Conservation (phyloP, 2,797 vertebrate species). For the Enoplosus armatus region DNA sequence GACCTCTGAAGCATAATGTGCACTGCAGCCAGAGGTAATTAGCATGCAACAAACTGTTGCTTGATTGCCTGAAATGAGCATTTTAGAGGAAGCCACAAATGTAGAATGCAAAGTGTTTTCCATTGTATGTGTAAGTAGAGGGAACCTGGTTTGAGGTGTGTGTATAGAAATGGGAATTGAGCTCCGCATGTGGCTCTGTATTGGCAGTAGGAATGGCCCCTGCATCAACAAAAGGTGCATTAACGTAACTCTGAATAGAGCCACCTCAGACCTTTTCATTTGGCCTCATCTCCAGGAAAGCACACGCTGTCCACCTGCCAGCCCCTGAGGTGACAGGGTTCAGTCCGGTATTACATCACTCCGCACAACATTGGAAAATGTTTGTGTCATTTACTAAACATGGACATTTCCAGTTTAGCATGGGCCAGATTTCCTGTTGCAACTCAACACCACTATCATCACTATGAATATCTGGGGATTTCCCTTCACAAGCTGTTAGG, state of each 20-base stretch:
- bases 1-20: conserved; percentile 96
- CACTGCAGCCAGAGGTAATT: conserved; percentile 97
- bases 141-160: conserved; percentile 88
- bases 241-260: conserved; percentile 80
- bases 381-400: conserved; percentile 25
- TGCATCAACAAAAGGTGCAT: conserved; percentile 82
- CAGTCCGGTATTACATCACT: conserved; percentile 57
- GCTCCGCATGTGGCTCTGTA: conserved; percentile 73
- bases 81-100: conserved; percentile 91
- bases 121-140: conserved; percentile 95
- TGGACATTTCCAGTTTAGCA: conserved; percentile 25
- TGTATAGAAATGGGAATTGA: conserved; percentile 73
- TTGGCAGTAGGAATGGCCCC: conserved; percentile 65
- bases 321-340: conserved; percentile 65
- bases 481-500: conserved; percentile 11
- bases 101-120: conserved; percentile 91
- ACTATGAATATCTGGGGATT: conserved; percentile 28
- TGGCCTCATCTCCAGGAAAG: conserved; percentile 70
- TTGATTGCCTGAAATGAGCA: conserved; percentile 97
- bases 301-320: conserved; percentile 72
- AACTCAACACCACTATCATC: conserved; percentile 13
- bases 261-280: conserved; percentile 76
- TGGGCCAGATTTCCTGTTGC: conserved; percentile 18
- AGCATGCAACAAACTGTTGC: conserved; percentile 93
- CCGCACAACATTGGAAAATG: neutral